phyloP scores from a whole-genome alignment of 2,888 invertebrate species.

The Sepioteuthis lessoniana region DNA sequence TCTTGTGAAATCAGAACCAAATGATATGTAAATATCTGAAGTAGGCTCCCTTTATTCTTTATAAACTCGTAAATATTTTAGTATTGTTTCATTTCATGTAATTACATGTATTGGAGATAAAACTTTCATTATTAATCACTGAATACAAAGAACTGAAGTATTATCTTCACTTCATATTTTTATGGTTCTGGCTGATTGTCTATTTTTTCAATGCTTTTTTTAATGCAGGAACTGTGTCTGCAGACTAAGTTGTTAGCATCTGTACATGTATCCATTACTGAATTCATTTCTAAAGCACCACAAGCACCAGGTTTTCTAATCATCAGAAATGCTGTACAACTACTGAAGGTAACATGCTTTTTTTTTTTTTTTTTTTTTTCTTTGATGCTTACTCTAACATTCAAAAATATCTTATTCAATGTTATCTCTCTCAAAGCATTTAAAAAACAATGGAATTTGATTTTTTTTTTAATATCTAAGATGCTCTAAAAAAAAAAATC shows the following conservation, averaged over 20 bases:
- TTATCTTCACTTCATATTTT: no score
- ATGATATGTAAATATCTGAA: neutral
- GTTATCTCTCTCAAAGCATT: neutral
- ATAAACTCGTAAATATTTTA: neutral
- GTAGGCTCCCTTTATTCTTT: neutral
- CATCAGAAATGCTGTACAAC: constrained; percentile 83
- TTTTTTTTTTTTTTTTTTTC: neutral
- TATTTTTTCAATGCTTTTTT: neutral
- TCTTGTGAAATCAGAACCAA: no score
- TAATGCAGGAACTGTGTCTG: constrained; percentile 85
- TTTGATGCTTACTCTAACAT: neutral
- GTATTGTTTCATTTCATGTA: no score
- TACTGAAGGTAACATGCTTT: constrained; percentile 75
- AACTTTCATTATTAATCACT: no score
- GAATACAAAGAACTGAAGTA: no score
- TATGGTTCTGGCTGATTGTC: neutral
- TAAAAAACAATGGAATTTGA: neutral
- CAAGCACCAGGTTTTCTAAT: constrained; percentile 89
- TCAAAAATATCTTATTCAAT: neutral
- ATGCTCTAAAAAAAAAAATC: no score
- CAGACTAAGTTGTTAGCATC: constrained; percentile 89
- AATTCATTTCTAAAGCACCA: constrained; percentile 87
- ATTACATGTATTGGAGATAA: no score
- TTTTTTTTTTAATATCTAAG: no score
- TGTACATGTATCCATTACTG: constrained; percentile 84